Conservation (phyloP, 2,113 vertebrate species). For the Cyprinodon variegatus region DNA sequence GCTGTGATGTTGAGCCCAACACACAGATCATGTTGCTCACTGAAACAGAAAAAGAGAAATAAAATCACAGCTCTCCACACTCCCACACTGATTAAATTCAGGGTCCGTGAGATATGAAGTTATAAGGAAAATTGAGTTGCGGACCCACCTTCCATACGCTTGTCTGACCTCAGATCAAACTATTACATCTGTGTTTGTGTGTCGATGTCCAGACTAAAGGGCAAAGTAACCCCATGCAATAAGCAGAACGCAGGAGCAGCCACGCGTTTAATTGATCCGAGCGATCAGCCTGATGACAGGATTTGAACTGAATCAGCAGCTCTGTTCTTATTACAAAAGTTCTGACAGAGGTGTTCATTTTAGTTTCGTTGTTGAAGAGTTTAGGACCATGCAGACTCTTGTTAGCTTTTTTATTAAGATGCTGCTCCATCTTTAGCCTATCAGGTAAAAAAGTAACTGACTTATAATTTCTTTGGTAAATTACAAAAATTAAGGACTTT, state of each 20-base stretch:
- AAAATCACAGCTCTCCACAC: slow-evolving; percentile 1
- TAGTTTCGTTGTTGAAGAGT: not conserved
- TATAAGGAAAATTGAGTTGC: not conserved
- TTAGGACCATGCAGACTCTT: not conserved
- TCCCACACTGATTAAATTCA: slow-evolving; percentile 1
- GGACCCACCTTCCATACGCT: not conserved
- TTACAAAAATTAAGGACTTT: no score
- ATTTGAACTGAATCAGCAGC: not conserved
- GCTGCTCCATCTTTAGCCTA: no score
- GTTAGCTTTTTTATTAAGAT: no score
- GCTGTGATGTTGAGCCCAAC: not conserved
- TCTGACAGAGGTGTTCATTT: not conserved
- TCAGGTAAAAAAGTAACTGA: no score
- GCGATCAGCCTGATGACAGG: slow-evolving; percentile 2
- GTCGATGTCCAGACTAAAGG: not conserved
- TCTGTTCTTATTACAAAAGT: not conserved
- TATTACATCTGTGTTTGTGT: slow-evolving; percentile 1
- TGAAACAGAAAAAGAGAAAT: slow-evolving; percentile 1
- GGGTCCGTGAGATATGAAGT: not conserved
- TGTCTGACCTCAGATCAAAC: slow-evolving; percentile 2
- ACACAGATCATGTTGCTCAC: not conserved
- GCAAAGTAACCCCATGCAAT: not conserved
- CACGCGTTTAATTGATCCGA: not conserved
- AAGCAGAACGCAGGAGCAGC: not conserved
- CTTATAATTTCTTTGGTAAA: no score